Percentiles rank a stretch among this genome's conserved stretches.
phyloP scores from a whole-genome alignment of 1,140 invertebrate genomes.

The Pemphigus obesinymphae region DNA sequence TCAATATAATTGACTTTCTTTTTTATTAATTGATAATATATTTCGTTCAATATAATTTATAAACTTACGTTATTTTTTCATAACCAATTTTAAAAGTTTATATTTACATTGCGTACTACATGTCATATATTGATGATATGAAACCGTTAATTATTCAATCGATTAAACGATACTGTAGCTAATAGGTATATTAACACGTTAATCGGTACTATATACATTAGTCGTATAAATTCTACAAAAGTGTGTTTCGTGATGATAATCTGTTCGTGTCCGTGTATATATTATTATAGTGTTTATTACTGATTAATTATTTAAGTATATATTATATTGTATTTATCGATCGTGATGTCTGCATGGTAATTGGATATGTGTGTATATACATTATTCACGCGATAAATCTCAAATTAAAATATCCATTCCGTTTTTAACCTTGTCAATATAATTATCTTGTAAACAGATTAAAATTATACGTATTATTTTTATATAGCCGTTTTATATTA shows the following conservation, averaged over 20 bases:
- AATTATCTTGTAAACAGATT: neutral
- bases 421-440: neutral
- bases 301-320: neutral
- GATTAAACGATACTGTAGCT: too few species aligned
- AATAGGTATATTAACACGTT: neutral
- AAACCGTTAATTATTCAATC: too few species aligned
- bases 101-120: too few species aligned
- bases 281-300: too few species aligned
- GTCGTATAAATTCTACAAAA: neutral
- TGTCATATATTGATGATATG: too few species aligned
- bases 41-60: too few species aligned
- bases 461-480: neutral
- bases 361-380: neutral
- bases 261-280: neutral
- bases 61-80: too few species aligned
- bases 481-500: too few species aligned
- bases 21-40: too few species aligned
- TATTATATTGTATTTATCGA: neutral
- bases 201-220: neutral
- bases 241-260: neutral
- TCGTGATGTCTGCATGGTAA: neutral
- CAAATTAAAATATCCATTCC: neutral
- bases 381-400: conserved; percentile 4
- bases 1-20: too few species aligned
- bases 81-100: too few species aligned